Percentiles rank a stretch among this genome's conserved stretches.
Conservation (phyloP, 2,888 invertebrate species). For the Pseudococcus longispinus region DNA sequence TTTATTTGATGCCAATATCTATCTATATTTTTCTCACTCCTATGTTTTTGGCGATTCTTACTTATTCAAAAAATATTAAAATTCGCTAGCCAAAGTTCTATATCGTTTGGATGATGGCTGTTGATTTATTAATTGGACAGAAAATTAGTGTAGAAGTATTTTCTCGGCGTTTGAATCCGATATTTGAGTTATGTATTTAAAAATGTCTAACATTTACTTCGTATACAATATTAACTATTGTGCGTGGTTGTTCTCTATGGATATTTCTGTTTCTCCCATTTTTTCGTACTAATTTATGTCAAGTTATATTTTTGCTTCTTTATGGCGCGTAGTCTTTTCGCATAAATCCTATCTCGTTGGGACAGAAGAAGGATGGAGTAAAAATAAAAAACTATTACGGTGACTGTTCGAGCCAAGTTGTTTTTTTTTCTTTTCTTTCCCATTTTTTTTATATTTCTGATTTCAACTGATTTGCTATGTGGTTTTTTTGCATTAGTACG, state of each 20-base stretch:
- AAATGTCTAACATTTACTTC: neutral
- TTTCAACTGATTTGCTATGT: neutral
- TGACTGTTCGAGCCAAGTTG: conserved; percentile 47
- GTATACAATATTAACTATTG: neutral
- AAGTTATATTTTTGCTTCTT: conserved; percentile 51
- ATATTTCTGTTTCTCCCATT: conserved; percentile 25
- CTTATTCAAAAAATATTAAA: no score
- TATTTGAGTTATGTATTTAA: neutral
- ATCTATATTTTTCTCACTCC: no score
- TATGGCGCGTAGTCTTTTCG: conserved; percentile 49
- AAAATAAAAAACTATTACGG: conserved; percentile 7
- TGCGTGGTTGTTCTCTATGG: neutral
- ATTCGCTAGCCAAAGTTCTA: no score
- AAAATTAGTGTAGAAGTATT: neutral
- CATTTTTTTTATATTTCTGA: neutral
- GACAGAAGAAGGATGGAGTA: conserved; percentile 2
- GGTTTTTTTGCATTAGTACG: neutral
- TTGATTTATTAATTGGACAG: neutral
- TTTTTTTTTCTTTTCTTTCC: neutral
- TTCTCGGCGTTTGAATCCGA: neutral
- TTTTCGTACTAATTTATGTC: conserved; percentile 40
- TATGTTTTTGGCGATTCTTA: no score
- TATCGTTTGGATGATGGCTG: neutral
- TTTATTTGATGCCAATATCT: no score
- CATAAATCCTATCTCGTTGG: conserved; percentile 51